Evolutionary conservation across 2,888 invertebrate genomes (phyloP), one percentile per base, ranked within the genome.

Genomic region (Anodontia alba): DNA sequence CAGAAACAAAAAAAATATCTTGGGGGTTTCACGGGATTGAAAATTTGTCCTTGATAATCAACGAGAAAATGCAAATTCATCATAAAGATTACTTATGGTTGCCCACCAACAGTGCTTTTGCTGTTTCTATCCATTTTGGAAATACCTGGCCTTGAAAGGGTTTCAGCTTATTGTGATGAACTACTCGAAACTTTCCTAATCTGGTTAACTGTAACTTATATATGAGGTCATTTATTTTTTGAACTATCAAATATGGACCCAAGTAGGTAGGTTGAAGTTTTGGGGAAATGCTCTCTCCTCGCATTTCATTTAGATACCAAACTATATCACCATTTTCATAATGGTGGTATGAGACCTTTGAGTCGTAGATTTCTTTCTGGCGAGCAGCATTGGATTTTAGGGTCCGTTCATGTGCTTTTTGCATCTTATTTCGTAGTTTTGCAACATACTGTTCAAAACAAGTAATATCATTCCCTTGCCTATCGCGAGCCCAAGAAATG

Each of bases 101-200:
- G 38, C 38, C 38, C 38, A 8, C 38, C 7, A 8, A 38, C 12
- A 38, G 38, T 38, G 38, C 38, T 38, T 38, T 38, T 8, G 7
- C 5, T 5, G 38, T 38, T 8, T 38, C 38, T 8, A 38, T 38
- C 54, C 54, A 54, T 20, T 20, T 46, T 15, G 46, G 46, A 20
- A 15, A 12, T 20, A 3, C 46, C 26, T 54, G 2, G 8, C 54
- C 54, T 54, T 54, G 3, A n/a, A 26, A 54, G 8, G 26, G 54
- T 26, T 26, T 54, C 1, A 75, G 29, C 38, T 76, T 69, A 26
- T 76, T 42, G 7, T 76, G 75, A 38, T 54, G 33, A 8, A 69
- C 69, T 15, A 76, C 49, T 38, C 38, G 51, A 12, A n/a, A 8
- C 17, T 46, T 17, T 31, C 54, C 69, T 38, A 29, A 26, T 15